Base-by-base conservation (phyloP, 2,113 vertebrate species). In the Mastomys coucha region DNA sequence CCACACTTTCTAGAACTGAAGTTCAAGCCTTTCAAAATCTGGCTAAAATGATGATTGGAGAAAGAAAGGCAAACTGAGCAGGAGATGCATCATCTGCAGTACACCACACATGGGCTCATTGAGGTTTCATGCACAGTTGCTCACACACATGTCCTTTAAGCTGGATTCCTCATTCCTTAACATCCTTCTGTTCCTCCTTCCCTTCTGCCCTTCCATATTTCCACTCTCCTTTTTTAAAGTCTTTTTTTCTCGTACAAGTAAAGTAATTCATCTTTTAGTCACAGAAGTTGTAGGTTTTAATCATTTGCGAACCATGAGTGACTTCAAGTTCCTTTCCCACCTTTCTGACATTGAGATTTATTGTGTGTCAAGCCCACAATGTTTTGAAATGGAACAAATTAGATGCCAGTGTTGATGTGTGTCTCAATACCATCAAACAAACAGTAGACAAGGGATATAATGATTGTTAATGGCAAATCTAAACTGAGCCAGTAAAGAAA, bases 61-160 rank as follows among this genome's bases (percentile, higher is more conserved):
- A 22, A 26, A 42, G 31, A 33, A 31, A 70, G 31, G 12, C 11
- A 5, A 14, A 58, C 26, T 22, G 12, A 85, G 4, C 5, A 49
- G 7, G 5, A 85, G 8, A 26, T 42, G n/a, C 80, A 56, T 31
- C 42, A 36, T 70, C n/a, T 42, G 7, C 81, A 33, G 6, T 22
- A 7, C 7, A 28, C 4, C 14, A 36, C 3, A 4, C 0, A 0
- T 69, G 24, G 39, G 24, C 22, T 91, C 33, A 26, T 60, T n/a
- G 65, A 24, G 7, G 49, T 42, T 14, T 65, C 11, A 17, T 7
- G 3, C 67, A 81, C 14, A 31, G 7, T 45, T 5, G 8, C 39
- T 28, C 22, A 42, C 36, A 72, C 8, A 58, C 69, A 73, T 3
- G 8, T 20, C 22, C 19, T 26, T n/a, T n/a, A 12, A 4, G 33